Percentiles rank a stretch among this genome's conserved stretches.
These are phyloP conservation scores for Epsilonema sp. DNA, from an alignment of 2,888 invertebrate species.

Conservation along the genomic window DNA sequence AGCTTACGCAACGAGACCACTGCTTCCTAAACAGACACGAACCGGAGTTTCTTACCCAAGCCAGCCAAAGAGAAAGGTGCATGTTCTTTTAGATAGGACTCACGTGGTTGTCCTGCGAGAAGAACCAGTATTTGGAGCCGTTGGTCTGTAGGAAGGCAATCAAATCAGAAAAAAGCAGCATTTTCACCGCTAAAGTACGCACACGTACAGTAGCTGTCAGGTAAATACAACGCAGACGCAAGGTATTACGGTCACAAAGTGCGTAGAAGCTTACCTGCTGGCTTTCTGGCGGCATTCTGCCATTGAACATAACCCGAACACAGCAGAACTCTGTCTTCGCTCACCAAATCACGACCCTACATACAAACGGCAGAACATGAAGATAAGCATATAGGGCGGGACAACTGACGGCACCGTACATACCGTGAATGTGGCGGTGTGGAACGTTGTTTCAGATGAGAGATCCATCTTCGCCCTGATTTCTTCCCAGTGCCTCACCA, in stretches of 20 bases:
- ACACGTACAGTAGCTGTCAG: too few relatives aligned
- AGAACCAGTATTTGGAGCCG: slow-evolving; percentile 20
- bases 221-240: too few relatives aligned
- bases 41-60: not conserved
- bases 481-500: too few relatives aligned
- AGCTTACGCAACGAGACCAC: slow-evolving; percentile 76
- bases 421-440: too few relatives aligned
- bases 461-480: too few relatives aligned
- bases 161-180: slow-evolving; percentile 73
- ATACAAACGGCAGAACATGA: too few relatives aligned
- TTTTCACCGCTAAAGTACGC: slow-evolving; percentile 54
- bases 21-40: slow-evolving; percentile 48
- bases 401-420: too few relatives aligned
- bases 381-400: too few relatives aligned
- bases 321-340: not conserved
- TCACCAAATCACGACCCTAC: too few relatives aligned
- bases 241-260: too few relatives aligned
- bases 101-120: slow-evolving; percentile 31
- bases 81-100: not conserved
- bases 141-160: slow-evolving; percentile 76
- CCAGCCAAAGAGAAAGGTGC: not conserved
- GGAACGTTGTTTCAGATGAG: too few relatives aligned
- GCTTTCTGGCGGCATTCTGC: slow-evolving; percentile 2
- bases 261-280: not conserved
- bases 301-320: slow-evolving; percentile 5